phyloP scores from a whole-genome alignment of 2,797 vertebrate species.

The Delichon dasypus region DNA sequence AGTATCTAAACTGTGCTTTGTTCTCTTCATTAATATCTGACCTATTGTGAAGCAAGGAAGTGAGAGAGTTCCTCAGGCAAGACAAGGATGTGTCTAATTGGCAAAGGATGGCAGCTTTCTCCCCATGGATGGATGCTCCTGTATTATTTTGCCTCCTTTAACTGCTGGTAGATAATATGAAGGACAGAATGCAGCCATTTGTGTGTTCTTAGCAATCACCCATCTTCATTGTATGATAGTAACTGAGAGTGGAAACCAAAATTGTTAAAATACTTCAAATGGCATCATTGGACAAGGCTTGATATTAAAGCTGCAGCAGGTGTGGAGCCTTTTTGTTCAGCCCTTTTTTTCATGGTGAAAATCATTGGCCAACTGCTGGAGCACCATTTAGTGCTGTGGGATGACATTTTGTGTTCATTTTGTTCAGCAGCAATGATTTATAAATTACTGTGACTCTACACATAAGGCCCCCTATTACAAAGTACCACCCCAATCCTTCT shows the following conservation, averaged over 20 bases:
- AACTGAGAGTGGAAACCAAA: background rate
- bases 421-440: background rate
- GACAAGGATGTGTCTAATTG: background rate
- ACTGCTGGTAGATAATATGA: background rate
- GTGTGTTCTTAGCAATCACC: background rate
- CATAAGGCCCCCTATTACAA: background rate
- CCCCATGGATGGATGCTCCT: background rate
- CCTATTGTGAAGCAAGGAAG: background rate
- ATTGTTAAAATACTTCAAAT: background rate
- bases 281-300: background rate
- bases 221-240: background rate
- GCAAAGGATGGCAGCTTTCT: background rate
- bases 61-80: background rate
- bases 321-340: background rate
- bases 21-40: background rate
- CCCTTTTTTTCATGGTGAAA: background rate
- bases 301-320: background rate
- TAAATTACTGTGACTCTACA: background rate
- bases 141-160: background rate
- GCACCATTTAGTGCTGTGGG: background rate
- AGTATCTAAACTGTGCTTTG: background rate
- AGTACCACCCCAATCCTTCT: background rate
- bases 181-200: background rate
- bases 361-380: background rate
- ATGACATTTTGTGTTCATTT: conserved; percentile 22